Conservation (phyloP, 2,888 invertebrate genomes). For the Sarcophaga variegata region DNA sequence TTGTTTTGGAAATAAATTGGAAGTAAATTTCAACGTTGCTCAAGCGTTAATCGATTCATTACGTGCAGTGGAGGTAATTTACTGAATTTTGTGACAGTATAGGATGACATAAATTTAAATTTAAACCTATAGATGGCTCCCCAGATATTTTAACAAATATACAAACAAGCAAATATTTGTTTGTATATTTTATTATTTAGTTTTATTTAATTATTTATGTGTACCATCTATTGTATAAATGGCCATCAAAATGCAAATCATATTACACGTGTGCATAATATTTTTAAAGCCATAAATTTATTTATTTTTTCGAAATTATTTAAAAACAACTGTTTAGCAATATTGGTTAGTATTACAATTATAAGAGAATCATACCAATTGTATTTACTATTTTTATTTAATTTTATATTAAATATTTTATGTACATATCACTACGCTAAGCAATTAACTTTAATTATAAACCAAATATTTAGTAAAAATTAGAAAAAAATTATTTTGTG, state of each 20-base stretch:
- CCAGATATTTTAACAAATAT: not conserved
- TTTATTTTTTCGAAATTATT: not conserved
- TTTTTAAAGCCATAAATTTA: not conserved
- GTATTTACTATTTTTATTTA: slow-evolving; percentile 20
- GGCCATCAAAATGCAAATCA: slow-evolving; percentile 7
- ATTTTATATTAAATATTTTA: not conserved
- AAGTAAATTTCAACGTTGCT: too few species aligned
- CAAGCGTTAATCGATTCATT: too few species aligned
- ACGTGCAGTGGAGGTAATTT: too few species aligned
- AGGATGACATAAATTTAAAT: too few species aligned
- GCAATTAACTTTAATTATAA: slow-evolving; percentile 43
- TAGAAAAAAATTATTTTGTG: not conserved
- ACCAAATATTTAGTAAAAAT: slow-evolving; percentile 17
- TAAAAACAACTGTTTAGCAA: slow-evolving; percentile 21
- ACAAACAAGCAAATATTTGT: not conserved
- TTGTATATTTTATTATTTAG: not conserved
- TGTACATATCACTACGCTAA: not conserved
- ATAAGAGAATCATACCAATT: slow-evolving; percentile 20
- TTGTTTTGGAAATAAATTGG: too few species aligned
- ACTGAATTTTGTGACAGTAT: too few species aligned
- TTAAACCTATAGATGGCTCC: too few species aligned
- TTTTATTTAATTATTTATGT: slow-evolving; percentile 12
- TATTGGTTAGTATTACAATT: slow-evolving; percentile 32
- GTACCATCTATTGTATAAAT: not conserved
- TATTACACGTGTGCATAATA: slow-evolving; percentile 8